Percentiles rank a stretch among this genome's conserved stretches.
phyloP scores from a whole-genome alignment of 53 echinoderm and acorn worm species.

The Holothuria leucospilota region DNA sequence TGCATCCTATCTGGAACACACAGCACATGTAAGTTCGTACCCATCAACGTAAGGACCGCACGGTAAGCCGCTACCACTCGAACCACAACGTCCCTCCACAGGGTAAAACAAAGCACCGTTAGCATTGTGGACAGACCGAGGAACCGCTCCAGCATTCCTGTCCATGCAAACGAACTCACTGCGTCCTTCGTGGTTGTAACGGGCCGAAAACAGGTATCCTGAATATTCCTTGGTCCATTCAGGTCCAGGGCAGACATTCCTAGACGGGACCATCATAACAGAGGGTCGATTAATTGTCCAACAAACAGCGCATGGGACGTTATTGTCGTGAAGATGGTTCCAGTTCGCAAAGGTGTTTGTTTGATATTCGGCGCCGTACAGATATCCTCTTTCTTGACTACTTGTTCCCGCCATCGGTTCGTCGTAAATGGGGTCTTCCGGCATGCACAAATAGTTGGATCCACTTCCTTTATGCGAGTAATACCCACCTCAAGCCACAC shows the following conservation, averaged over 20 bases:
- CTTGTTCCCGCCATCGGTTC: constrained; percentile 6
- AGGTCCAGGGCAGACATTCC: constrained; percentile 49
- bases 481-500: constrained; percentile 47
- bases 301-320: constrained; percentile 57
- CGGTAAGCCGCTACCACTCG: constrained; percentile 49
- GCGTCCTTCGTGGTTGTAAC: neutral
- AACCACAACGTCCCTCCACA: constrained; percentile 54
- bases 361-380: constrained; percentile 57
- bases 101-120: constrained; percentile 52
- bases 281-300: neutral
- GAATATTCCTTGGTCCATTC: constrained; percentile 62
- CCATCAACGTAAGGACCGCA: constrained; percentile 62
- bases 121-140: constrained; percentile 17
- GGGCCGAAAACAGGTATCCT: constrained; percentile 49
- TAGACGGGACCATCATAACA: constrained; percentile 57
- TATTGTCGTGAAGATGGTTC: constrained; percentile 18
- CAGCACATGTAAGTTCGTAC: constrained; percentile 63
- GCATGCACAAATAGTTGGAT: constrained; percentile 56
- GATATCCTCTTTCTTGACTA: neutral
- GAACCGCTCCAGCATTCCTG: constrained; percentile 20
- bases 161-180: constrained; percentile 60
- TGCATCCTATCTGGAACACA: too few species aligned
- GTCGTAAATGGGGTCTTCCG: constrained; percentile 45
- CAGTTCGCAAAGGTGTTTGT: constrained; percentile 21
- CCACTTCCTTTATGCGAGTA: constrained; percentile 50